These are phyloP conservation scores for Rhagoletis zephyria DNA, from an alignment of 1,140 invertebrate species.

Conservation along the genomic window DNA sequence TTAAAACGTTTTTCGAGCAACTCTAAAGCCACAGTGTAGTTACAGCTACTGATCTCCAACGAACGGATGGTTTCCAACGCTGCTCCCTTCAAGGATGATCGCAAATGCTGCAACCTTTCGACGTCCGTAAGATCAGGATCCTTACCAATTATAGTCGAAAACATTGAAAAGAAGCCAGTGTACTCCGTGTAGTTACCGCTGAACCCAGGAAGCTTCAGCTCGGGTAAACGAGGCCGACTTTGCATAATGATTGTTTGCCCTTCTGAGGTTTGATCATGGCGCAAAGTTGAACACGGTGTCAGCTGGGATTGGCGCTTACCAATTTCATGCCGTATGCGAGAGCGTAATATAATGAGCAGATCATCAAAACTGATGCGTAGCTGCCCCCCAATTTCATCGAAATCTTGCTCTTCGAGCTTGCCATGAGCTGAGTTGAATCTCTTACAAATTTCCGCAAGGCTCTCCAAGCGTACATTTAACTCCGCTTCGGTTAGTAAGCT, in stretches of 20 bases:
- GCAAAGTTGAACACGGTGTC: background rate
- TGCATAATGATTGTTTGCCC: background rate
- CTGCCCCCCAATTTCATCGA: no score
- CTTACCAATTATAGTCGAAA: conserved; percentile 28
- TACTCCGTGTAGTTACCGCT: conserved; percentile 44
- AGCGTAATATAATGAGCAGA: background rate
- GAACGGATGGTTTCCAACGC: conserved; percentile 45
- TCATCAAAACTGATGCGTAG: background rate
- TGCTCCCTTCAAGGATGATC: background rate
- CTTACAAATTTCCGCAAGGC: no score
- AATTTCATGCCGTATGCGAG: background rate
- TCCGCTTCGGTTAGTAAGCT: no score
- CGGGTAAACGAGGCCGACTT: conserved; percentile 11
- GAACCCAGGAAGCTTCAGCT: conserved; percentile 31
- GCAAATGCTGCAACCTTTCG: conserved; percentile 40
- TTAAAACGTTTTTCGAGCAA: conserved; percentile 44
- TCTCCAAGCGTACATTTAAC: no score
- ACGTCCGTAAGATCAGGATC: conserved; percentile 33
- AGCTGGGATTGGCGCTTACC: background rate
- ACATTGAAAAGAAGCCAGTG: conserved; percentile 40
- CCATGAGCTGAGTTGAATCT: no score
- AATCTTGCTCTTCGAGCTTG: background rate
- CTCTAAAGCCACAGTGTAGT: conserved; percentile 35
- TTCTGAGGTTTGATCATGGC: background rate
- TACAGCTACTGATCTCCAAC: conserved; percentile 5